These are phyloP conservation scores for Zele albiditarsus DNA, from an alignment of 2,888 invertebrate genomes.

Conservation along the genomic window DNA sequence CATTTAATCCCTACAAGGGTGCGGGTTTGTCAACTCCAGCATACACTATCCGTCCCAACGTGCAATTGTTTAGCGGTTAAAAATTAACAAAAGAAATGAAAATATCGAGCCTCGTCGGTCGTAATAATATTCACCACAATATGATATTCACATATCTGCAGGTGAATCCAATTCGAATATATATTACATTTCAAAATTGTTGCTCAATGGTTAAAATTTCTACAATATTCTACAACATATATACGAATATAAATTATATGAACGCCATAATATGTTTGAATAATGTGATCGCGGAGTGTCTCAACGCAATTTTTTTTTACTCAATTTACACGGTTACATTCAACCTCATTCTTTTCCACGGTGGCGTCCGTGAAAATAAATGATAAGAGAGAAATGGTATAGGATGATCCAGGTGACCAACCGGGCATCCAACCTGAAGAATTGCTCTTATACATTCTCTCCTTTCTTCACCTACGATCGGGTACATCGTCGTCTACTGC, in stretches of 20 bases:
- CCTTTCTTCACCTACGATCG: neutral
- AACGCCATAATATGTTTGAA: no score
- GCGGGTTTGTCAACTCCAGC: slow-evolving; percentile 11
- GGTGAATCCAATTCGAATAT: no score
- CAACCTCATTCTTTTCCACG: neutral
- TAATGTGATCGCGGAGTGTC: no score
- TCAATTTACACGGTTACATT: neutral
- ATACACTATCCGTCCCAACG: slow-evolving; percentile 37
- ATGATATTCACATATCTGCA: no score
- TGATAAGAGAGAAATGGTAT: slow-evolving; percentile 41
- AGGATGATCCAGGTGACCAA: slow-evolving; percentile 33
- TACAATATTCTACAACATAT: neutral
- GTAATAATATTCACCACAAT: neutral
- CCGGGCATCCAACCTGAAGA: slow-evolving; percentile 28
- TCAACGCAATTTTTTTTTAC: neutral
- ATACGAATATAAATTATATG: neutral
- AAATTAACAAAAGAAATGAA: slow-evolving; percentile 2
- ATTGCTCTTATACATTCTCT: neutral
- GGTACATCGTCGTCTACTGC: neutral
- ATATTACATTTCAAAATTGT: neutral
- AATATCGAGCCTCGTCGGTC: neutral
- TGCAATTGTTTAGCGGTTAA: neutral
- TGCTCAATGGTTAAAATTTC: neutral
- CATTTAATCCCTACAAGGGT: slow-evolving; percentile 46
- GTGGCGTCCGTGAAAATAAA: neutral